Conservation (phyloP, 2,113 vertebrate species). For the Naja naja region DNA sequence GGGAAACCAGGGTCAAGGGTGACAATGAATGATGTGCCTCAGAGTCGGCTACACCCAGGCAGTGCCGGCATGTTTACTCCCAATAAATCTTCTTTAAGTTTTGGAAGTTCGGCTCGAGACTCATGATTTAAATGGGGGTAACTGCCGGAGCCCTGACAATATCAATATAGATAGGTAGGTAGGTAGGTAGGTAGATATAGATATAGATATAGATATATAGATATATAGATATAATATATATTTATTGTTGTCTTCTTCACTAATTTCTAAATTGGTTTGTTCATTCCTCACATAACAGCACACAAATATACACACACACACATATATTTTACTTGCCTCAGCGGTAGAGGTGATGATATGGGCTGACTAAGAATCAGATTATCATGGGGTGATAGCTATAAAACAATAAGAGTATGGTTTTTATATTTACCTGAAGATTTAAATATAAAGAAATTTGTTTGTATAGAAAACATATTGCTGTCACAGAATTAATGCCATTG, state of each 20-base stretch:
- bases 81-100: too few species aligned
- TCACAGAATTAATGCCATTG: not conserved
- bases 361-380: slow-evolving; percentile 96
- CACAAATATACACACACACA: not conserved
- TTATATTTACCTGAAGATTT: not conserved
- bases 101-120: too few species aligned
- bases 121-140: too few species aligned
- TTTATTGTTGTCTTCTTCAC: not conserved
- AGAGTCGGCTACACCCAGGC: too few species aligned
- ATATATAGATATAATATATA: too few species aligned
- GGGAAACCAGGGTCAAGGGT: too few species aligned
- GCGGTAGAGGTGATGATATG: slow-evolving; percentile 92
- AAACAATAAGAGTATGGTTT: slow-evolving; percentile 41
- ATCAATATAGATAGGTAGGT: too few species aligned
- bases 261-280: not conserved
- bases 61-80: too few species aligned
- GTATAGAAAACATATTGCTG: not conserved
- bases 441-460: not conserved
- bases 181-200: too few species aligned
- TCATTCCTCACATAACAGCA: not conserved
- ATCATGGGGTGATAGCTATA: slow-evolving; percentile 93
- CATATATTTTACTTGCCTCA: slow-evolving; percentile 78
- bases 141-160: too few species aligned
- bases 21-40: too few species aligned
- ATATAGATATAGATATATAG: too few species aligned